Evolutionary conservation across 1,140 invertebrate species (phyloP).

Genomic region (Berghia stephanieae): DNA sequence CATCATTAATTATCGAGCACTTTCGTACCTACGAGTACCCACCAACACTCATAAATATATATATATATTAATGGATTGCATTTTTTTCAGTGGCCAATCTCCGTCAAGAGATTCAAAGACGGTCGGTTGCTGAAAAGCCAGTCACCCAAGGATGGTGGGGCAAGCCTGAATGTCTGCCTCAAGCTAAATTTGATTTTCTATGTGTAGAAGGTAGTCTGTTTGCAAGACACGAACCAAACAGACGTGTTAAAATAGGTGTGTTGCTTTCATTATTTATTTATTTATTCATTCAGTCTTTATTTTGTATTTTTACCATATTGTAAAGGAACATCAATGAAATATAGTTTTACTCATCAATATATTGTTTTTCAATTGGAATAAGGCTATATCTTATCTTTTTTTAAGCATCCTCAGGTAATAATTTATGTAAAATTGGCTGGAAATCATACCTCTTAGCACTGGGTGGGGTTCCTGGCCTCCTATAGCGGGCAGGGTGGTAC

Average conservation of each 20-base stretch:
- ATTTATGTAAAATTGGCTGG: too few relatives aligned
- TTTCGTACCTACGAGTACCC: too few relatives aligned
- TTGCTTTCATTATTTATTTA: neutral
- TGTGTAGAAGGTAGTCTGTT: conserved; percentile 55
- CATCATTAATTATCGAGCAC: too few relatives aligned
- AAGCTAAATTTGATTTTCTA: conserved; percentile 63
- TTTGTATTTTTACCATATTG: neutral
- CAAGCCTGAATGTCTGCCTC: conserved; percentile 51
- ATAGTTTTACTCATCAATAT: neutral
- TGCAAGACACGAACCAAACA: conserved; percentile 45
- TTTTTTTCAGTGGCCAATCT: conserved; percentile 47
- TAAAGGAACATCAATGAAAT: neutral
- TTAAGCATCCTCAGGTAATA: too few relatives aligned
- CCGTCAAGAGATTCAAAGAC: conserved; percentile 12
- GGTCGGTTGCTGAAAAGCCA: conserved; percentile 39
- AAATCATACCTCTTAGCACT: too few relatives aligned
- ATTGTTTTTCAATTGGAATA: too few relatives aligned
- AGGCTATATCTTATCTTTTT: too few relatives aligned
- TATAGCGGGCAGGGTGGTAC: too few relatives aligned
- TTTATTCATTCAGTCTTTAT: neutral
- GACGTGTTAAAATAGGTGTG: conserved; percentile 46
- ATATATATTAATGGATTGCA: too few relatives aligned
- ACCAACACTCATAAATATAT: too few relatives aligned
- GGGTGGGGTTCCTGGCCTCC: too few relatives aligned
- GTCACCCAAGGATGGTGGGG: conserved; percentile 59